A percentile compares a stretch with the other conserved stretches of the same genome.
Conservation (phyloP, 2,888 invertebrate genomes). For the Peribatodes rhomboidaria region DNA sequence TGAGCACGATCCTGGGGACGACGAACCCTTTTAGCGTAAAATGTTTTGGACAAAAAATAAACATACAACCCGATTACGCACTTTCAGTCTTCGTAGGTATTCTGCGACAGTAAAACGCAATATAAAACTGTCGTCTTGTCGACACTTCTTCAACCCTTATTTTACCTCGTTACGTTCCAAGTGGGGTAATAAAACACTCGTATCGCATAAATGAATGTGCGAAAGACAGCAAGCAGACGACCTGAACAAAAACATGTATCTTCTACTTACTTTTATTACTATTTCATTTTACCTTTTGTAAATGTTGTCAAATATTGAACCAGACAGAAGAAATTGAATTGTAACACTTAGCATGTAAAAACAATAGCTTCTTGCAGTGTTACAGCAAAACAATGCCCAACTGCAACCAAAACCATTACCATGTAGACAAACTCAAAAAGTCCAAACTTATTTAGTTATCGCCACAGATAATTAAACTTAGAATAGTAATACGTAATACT, state of each 20-base stretch:
- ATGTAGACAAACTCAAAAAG: no score
- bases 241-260: neutral
- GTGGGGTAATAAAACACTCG: neutral
- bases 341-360: no score
- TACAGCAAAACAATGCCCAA: no score
- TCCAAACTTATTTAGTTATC: no score
- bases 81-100: neutral
- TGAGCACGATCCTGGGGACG: constrained; percentile 10
- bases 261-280: neutral
- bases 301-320: neutral
- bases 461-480: no score
- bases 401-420: no score
- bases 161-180: constrained; percentile 3
- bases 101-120: constrained; percentile 3
- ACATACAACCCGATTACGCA: constrained; percentile 13
- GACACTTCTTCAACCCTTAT: constrained; percentile 7
- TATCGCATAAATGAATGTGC: neutral
- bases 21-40: constrained; percentile 23
- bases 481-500: no score
- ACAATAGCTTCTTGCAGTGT: no score
- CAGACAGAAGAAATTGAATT: no score
- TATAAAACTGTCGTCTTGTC: constrained; percentile 8
- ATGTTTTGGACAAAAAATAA: constrained; percentile 16
- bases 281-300: no score
- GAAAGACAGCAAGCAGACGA: neutral